Conservation (phyloP, 2,888 invertebrate species). For the Himalopsyche japonica region DNA sequence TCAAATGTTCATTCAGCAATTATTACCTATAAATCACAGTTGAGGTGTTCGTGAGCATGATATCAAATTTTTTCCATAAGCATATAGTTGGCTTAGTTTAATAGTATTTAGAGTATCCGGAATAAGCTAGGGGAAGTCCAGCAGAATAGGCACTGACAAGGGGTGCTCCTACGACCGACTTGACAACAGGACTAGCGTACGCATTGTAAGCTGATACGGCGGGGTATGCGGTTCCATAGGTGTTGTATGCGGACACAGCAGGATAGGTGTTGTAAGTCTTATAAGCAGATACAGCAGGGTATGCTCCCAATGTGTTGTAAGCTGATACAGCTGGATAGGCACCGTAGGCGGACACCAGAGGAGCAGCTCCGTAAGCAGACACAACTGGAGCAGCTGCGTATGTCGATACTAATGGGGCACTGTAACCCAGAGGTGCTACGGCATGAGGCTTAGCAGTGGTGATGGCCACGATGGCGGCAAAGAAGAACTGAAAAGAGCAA, state of each 20-base stretch:
- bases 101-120: slow-evolving; percentile 38
- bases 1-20: neutral
- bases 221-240: slow-evolving; percentile 46
- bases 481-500: slow-evolving; percentile 49
- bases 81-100: neutral
- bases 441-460: slow-evolving; percentile 56
- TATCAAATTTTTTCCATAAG: neutral
- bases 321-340: slow-evolving; percentile 47
- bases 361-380: slow-evolving; percentile 37
- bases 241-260: slow-evolving; percentile 44
- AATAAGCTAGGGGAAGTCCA: slow-evolving; percentile 43
- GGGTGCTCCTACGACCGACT: slow-evolving; percentile 45
- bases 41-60: neutral
- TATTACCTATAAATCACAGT: neutral
- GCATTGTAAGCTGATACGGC: slow-evolving; percentile 44
- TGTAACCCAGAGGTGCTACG: slow-evolving; percentile 55
- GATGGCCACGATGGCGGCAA: slow-evolving; percentile 59
- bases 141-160: slow-evolving; percentile 45
- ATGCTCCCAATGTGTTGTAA: slow-evolving; percentile 37
- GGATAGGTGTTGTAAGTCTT: slow-evolving; percentile 47
- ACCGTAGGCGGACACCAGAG: slow-evolving; percentile 45
- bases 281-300: slow-evolving; percentile 41
- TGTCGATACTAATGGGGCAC: slow-evolving; percentile 52
- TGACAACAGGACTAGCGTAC: slow-evolving; percentile 45
- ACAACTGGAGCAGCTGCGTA: slow-evolving; percentile 46